Conservation (phyloP, 2,113 vertebrate genomes). For the Ranitomeya variabilis region DNA sequence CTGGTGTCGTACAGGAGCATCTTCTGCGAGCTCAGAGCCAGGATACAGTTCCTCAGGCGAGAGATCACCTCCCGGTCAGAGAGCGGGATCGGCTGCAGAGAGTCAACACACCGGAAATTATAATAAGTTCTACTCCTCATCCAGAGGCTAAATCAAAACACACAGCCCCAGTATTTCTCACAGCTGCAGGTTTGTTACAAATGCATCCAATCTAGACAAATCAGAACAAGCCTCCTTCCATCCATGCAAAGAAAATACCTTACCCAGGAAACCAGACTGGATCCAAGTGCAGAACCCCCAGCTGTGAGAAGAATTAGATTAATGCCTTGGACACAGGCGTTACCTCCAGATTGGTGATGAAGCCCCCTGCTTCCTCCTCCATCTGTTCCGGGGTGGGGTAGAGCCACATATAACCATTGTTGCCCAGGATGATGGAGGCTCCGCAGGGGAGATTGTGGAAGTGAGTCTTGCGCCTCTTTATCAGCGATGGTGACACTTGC, state of each 20-base stretch:
- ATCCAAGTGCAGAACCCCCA: neutral
- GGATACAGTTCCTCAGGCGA: conserved; percentile 89
- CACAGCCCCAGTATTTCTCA: neutral
- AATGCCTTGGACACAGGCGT: conserved; percentile 1
- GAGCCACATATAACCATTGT: conserved; percentile 95
- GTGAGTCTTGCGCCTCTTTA: conserved; percentile 95
- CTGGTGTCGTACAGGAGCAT: conserved; percentile 92
- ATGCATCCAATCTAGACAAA: neutral
- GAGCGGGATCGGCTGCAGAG: conserved; percentile 78
- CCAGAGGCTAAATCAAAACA: too few relatives aligned
- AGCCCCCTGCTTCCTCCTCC: conserved; percentile 89
- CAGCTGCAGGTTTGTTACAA: neutral
- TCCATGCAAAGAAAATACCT: too few relatives aligned
- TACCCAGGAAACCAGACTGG: too few relatives aligned
- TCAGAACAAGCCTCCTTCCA: neutral
- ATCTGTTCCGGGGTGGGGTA: conserved; percentile 85
- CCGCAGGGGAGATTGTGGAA: conserved; percentile 95
- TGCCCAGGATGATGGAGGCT: conserved; percentile 90
- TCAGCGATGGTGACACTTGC: conserved; percentile 89
- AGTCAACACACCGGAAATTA: too few relatives aligned
- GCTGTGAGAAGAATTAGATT: too few relatives aligned
- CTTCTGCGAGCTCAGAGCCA: conserved; percentile 84
- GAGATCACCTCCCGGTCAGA: conserved; percentile 94
- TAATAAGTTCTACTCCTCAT: too few relatives aligned
- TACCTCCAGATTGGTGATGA: conserved; percentile 86